A percentile compares a stretch with the other conserved stretches of the same genome.
Evolutionary conservation across 2,888 invertebrate genomes (phyloP).

Genomic region (Stenichneumon culpator): DNA sequence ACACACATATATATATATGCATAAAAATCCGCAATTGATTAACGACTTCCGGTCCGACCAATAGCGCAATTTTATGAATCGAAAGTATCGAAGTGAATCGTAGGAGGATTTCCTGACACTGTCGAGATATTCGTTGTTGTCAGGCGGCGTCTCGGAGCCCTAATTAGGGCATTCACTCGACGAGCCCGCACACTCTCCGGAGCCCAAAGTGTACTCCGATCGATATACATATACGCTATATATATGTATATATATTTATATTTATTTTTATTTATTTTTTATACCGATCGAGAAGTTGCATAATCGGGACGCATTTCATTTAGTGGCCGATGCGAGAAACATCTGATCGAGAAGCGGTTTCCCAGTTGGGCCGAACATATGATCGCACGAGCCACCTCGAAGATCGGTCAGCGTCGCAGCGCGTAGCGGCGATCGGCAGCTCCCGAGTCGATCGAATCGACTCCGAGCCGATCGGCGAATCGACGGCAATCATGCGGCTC

Average conservation of each 20-base stretch:
- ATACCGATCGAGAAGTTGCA: slow-evolving; percentile 9
- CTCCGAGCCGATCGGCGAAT: background rate
- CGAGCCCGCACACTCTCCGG: slow-evolving; percentile 40
- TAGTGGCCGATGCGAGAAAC: slow-evolving; percentile 14
- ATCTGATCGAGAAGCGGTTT: slow-evolving; percentile 42
- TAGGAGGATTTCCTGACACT: background rate
- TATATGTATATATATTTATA: background rate
- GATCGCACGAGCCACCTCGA: slow-evolving; percentile 17
- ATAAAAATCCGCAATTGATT: background rate
- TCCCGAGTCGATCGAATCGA: background rate
- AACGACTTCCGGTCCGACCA: background rate
- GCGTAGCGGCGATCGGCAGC: no score
- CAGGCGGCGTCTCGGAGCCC: slow-evolving; percentile 61
- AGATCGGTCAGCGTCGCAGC: background rate
- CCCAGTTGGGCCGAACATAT: slow-evolving; percentile 36
- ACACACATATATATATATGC: background rate
- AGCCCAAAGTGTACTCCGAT: slow-evolving; percentile 15
- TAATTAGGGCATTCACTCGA: slow-evolving; percentile 66
- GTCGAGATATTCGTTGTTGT: slow-evolving; percentile 59
- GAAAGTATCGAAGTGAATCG: background rate
- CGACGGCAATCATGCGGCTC: slow-evolving; percentile 42
- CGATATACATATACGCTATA: background rate
- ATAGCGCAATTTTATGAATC: background rate
- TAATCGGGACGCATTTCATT: background rate
- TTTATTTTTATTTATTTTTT: background rate